phyloP scores from a whole-genome alignment of 1,140 invertebrate species.

The Mactra quadrangularis region DNA sequence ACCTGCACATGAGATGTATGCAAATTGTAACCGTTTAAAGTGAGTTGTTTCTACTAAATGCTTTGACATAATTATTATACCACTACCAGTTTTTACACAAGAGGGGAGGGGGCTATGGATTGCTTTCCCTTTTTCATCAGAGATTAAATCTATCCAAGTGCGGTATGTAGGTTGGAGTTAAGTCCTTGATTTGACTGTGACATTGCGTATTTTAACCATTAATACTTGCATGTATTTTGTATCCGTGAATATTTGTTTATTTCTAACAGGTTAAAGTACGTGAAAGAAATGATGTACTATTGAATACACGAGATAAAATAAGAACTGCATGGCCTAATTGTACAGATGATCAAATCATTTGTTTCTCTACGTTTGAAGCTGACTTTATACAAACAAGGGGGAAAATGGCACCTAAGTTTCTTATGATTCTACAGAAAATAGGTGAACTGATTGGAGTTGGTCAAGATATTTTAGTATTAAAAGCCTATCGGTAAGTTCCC shows the following conservation, averaged over 20 bases:
- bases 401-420: slow-evolving; percentile 63
- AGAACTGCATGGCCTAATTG: slow-evolving; percentile 73
- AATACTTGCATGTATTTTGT: no score
- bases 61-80: no score
- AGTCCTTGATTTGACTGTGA: no score
- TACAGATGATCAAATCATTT: slow-evolving; percentile 66
- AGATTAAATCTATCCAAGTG: no score
- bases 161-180: no score
- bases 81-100: no score
- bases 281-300: slow-evolving; percentile 65
- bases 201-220: no score
- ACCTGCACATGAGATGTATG: no score
- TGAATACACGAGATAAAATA: slow-evolving; percentile 72
- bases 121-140: no score
- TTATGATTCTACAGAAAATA: slow-evolving; percentile 67
- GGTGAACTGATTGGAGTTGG: slow-evolving; percentile 66
- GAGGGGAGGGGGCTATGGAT: no score
- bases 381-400: slow-evolving; percentile 60
- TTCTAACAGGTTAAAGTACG: slow-evolving; percentile 61
- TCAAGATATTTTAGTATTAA: slow-evolving; percentile 60
- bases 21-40: no score
- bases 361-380: slow-evolving; percentile 73
- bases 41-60: no score
- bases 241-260: slow-evolving; percentile 11
- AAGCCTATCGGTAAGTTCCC: slow-evolving; percentile 60